Evolutionary conservation across 1,140 invertebrate species (phyloP).

Genomic region (Drosophila paulistorum): DNA sequence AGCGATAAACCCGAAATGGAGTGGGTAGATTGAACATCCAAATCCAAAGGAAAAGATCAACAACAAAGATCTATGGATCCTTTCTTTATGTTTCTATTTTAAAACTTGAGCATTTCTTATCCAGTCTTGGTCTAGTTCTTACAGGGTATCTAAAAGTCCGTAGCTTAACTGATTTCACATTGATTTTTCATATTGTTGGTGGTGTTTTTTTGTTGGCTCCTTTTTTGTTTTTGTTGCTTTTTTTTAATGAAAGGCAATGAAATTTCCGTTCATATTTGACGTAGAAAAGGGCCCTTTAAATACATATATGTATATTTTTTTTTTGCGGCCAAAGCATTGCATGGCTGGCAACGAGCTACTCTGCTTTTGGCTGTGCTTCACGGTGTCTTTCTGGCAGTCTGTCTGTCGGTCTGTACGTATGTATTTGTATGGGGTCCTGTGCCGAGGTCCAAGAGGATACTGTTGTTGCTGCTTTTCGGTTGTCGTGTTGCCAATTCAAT

Average conservation of each 20-base stretch:
- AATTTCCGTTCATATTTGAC: constrained; percentile 62
- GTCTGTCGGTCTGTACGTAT: background rate
- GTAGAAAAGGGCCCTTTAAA: constrained; percentile 16
- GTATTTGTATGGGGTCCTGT: constrained; percentile 5
- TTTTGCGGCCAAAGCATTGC: constrained; percentile 13
- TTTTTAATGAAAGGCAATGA: constrained; percentile 71
- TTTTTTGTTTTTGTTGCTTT: constrained; percentile 11
- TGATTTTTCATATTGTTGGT: constrained; percentile 9
- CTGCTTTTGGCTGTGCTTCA: constrained; percentile 8
- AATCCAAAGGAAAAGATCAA: too few species aligned
- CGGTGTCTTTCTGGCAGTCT: background rate
- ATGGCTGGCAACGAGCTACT: background rate
- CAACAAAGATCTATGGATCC: too few species aligned
- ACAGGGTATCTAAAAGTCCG: background rate
- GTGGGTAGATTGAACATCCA: too few species aligned
- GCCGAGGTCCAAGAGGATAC: constrained; percentile 1
- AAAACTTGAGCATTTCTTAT: too few species aligned
- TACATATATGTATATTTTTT: too few species aligned
- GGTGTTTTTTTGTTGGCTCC: background rate
- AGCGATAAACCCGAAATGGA: too few species aligned
- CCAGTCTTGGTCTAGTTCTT: too few species aligned
- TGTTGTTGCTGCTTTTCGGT: background rate
- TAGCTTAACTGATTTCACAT: background rate
- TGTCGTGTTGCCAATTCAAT: constrained; percentile 62
- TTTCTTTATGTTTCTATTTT: too few species aligned